phyloP scores from a whole-genome alignment of 1,140 invertebrate genomes.

The Temnothorax nylanderi region DNA sequence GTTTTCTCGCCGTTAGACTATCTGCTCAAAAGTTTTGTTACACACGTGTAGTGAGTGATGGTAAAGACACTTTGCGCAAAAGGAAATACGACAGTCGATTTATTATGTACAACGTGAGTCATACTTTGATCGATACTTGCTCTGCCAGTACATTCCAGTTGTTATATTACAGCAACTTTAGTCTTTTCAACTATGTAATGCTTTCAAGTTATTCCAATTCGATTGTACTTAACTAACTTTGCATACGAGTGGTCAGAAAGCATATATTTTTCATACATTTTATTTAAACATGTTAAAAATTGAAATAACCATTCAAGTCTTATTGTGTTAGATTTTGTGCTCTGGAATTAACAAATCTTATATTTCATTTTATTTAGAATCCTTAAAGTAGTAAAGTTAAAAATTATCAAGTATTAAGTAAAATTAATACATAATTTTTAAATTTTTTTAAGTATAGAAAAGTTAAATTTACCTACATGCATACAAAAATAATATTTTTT shows the following conservation, averaged over 20 bases:
- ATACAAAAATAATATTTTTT: too few relatives aligned
- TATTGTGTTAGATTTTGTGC: neutral
- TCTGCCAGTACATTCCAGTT: conserved; percentile 30
- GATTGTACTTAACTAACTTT: conserved; percentile 7
- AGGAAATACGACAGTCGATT: conserved; percentile 40
- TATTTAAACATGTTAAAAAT: neutral
- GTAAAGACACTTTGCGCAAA: conserved; percentile 50
- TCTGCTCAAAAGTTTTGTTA: conserved; percentile 37
- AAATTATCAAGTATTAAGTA: too few relatives aligned
- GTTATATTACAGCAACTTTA: conserved; percentile 13
- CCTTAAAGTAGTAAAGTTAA: too few relatives aligned
- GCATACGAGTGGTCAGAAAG: neutral
- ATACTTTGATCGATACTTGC: conserved; percentile 54
- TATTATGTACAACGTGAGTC: conserved; percentile 60
- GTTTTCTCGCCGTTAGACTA: conserved; percentile 43
- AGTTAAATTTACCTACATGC: too few relatives aligned
- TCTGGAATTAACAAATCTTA: neutral
- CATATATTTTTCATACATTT: neutral
- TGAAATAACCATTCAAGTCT: neutral
- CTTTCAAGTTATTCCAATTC: conserved; percentile 18
- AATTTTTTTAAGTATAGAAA: too few relatives aligned
- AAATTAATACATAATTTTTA: too few relatives aligned
- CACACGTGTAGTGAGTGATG: conserved; percentile 22
- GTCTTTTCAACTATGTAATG: conserved; percentile 50
- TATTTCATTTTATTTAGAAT: too few relatives aligned